A percentile compares a stretch with the other conserved stretches of the same genome.
Evolutionary conservation across 2,113 vertebrate genomes (phyloP).

Genomic region (Urocynchramus pylzowi): DNA sequence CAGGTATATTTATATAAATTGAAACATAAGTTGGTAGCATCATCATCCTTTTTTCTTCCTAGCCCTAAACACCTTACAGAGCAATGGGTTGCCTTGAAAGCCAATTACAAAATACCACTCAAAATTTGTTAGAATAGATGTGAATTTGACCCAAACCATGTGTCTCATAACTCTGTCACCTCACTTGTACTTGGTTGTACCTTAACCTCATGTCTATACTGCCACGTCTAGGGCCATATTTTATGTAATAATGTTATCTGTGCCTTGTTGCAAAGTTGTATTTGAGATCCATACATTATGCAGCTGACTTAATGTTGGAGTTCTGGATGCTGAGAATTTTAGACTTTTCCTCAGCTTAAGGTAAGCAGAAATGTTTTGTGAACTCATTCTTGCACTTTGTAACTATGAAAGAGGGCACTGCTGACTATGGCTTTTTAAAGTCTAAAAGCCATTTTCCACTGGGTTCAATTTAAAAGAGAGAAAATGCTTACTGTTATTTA

Average conservation of each 20-base stretch:
- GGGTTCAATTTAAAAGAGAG: not conserved
- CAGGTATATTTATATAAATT: not conserved
- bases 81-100: not conserved
- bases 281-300: not conserved
- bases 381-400: not conserved
- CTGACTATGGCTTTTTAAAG: constrained; percentile 16
- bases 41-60: not conserved
- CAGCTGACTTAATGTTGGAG: not conserved
- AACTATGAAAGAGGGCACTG: not conserved
- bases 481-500: not conserved
- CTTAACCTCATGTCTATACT: not conserved
- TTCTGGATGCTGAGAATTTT: not conserved
- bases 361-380: not conserved
- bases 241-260: not conserved
- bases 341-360: not conserved
- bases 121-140: not conserved
- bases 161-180: not conserved
- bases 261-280: not conserved
- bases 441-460: constrained; percentile 23
- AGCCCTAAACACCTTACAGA: not conserved
- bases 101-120: not conserved
- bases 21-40: not conserved
- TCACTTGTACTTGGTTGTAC: not conserved
- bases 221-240: not conserved
- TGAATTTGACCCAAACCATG: not conserved